phyloP scores from a whole-genome alignment of 2,888 invertebrate species.

The Coremacera marginata region DNA sequence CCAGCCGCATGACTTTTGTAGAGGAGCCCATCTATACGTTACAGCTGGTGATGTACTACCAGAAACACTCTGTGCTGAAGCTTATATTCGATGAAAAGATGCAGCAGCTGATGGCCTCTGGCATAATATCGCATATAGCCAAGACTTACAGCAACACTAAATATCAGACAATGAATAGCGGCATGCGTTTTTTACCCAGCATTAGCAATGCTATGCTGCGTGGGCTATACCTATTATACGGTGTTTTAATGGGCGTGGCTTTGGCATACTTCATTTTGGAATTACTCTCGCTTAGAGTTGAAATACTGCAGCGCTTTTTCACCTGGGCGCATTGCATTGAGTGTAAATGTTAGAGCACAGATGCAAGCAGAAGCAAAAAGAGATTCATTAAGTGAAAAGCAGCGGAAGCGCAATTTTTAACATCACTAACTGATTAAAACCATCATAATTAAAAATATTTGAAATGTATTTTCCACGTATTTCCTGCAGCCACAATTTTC shows the following conservation, averaged over 20 bases:
- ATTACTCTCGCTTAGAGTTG: slow-evolving; percentile 31
- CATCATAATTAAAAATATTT: too few species aligned
- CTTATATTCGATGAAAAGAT: slow-evolving; percentile 54
- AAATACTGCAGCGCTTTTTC: slow-evolving; percentile 11
- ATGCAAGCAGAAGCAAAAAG: too few species aligned
- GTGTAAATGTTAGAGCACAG: too few species aligned
- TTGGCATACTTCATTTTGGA: slow-evolving; percentile 46
- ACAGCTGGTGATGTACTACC: slow-evolving; percentile 56
- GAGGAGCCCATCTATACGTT: slow-evolving; percentile 54
- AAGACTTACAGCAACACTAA: slow-evolving; percentile 20
- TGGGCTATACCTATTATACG: slow-evolving; percentile 46
- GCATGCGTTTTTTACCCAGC: slow-evolving; percentile 25
- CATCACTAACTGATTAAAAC: too few species aligned
- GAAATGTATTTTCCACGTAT: too few species aligned
- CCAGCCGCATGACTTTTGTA: slow-evolving; percentile 53
- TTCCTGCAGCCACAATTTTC: too few species aligned
- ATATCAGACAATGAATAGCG: slow-evolving; percentile 34
- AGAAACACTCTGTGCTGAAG: slow-evolving; percentile 55
- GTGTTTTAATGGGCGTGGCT: slow-evolving; percentile 37
- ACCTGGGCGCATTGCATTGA: slow-evolving; percentile 4
- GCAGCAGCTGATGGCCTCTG: slow-evolving; percentile 52
- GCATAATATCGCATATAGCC: slow-evolving; percentile 49
- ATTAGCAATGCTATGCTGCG: slow-evolving; percentile 43
- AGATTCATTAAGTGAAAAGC: too few species aligned
- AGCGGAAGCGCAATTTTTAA: too few species aligned